These are phyloP conservation scores for Patella ulyssiponensis DNA, from an alignment of 2,888 invertebrate genomes.

Conservation along the genomic window DNA sequence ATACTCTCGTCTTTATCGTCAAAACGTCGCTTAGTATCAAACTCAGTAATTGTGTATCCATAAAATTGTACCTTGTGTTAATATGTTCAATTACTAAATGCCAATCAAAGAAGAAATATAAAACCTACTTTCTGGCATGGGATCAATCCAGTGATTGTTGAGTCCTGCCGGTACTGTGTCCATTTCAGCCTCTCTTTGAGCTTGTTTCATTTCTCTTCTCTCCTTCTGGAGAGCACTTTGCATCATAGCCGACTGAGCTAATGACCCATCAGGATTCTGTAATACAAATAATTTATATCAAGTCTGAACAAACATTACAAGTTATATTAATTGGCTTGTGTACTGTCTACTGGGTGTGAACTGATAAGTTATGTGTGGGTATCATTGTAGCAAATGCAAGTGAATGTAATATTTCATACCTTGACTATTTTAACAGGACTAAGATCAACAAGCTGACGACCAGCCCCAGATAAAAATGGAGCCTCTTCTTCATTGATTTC, in stretches of 20 bases:
- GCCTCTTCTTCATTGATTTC: conserved; percentile 99
- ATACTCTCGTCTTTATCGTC: too few relatives aligned
- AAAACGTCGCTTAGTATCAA: too few relatives aligned
- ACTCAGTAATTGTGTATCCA: too few relatives aligned
- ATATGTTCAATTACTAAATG: too few relatives aligned
- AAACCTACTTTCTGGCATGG: conserved; percentile 81
- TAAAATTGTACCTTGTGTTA: too few relatives aligned
- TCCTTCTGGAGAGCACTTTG: conserved; percentile 98
- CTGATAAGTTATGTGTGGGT: too few relatives aligned
- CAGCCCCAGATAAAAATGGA: conserved; percentile 87
- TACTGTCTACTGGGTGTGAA: too few relatives aligned
- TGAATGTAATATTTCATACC: conserved; percentile 48
- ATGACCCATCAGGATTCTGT: conserved; percentile 95
- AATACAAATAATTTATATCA: background rate
- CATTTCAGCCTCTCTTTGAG: conserved; percentile 86
- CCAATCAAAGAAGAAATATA: too few relatives aligned
- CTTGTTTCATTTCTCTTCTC: conserved; percentile 88
- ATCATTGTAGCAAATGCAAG: too few relatives aligned
- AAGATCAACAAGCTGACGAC: conserved; percentile 89
- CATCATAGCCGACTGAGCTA: conserved; percentile 99
- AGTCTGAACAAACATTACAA: too few relatives aligned
- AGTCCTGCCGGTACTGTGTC: conserved; percentile 80
- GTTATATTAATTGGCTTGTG: too few relatives aligned
- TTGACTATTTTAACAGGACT: conserved; percentile 95
- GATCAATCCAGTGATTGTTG: conserved; percentile 97